These are phyloP conservation scores for Bombus breviceps DNA, from an alignment of 1,140 invertebrate species.

Conservation along the genomic window DNA sequence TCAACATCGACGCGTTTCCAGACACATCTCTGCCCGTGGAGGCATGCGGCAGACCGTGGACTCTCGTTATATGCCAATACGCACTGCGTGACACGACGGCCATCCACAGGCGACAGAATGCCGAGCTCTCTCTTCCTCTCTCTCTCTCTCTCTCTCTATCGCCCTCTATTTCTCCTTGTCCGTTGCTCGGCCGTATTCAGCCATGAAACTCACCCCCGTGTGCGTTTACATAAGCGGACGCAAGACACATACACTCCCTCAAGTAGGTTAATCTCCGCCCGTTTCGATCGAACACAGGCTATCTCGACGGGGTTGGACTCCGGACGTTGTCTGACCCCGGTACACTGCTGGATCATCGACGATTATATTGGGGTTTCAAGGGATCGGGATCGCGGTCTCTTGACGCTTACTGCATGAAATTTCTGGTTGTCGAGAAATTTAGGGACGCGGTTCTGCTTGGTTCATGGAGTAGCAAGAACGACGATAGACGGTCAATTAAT, in stretches of 20 bases:
- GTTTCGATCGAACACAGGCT: slow-evolving; percentile 40
- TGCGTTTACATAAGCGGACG: slow-evolving; percentile 31
- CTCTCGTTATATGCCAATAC: slow-evolving; percentile 19
- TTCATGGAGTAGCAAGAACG: neutral
- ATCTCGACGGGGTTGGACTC: neutral
- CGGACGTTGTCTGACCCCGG: slow-evolving; percentile 35
- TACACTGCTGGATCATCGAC: slow-evolving; percentile 18
- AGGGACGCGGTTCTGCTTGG: neutral
- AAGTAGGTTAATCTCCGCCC: slow-evolving; percentile 49
- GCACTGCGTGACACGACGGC: slow-evolving; percentile 32
- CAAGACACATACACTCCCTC: slow-evolving; percentile 45
- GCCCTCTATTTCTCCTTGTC: neutral
- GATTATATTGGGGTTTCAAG: neutral
- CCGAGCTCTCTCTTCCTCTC: neutral
- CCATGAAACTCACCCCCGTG: slow-evolving; percentile 55
- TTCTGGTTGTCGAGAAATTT: neutral
- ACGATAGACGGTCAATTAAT: no score
- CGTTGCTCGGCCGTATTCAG: slow-evolving; percentile 31
- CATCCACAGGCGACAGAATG: slow-evolving; percentile 45
- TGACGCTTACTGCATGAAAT: neutral
- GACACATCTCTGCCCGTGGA: neutral
- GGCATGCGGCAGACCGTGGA: neutral
- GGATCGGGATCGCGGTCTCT: slow-evolving; percentile 17
- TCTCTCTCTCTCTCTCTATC: neutral
- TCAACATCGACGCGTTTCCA: slow-evolving; percentile 1